These are phyloP conservation scores for Meta bourneti DNA, from an alignment of 2,888 invertebrate species.

Conservation along the genomic window DNA sequence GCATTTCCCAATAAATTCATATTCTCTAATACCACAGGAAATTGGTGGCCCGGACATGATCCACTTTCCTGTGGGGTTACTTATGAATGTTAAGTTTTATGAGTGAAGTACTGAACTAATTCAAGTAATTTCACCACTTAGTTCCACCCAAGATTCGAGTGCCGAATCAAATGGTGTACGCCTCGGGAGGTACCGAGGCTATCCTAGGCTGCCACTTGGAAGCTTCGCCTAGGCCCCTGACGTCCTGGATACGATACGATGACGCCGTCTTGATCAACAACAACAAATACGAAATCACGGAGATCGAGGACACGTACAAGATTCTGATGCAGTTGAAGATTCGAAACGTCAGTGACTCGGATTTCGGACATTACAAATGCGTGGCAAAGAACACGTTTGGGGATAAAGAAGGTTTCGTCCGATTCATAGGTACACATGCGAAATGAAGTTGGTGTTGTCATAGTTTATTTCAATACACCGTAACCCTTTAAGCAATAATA, in stretches of 20 bases:
- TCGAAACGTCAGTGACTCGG: conserved; percentile 55
- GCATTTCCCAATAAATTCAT: too few species aligned
- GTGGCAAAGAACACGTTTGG: conserved; percentile 75
- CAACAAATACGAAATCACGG: conserved; percentile 64
- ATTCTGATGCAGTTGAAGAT: conserved; percentile 69
- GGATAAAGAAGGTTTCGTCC: conserved; percentile 76
- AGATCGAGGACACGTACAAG: conserved; percentile 70
- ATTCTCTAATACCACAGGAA: too few species aligned
- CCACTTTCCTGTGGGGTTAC: too few species aligned
- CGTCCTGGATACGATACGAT: conserved; percentile 77
- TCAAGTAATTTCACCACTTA: not conserved
- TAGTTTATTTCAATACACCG: not conserved
- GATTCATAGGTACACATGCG: conserved; percentile 66
- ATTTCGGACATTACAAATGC: conserved; percentile 76
- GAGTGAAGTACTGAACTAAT: too few species aligned
- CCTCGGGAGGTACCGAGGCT: conserved; percentile 75
- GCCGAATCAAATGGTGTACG: conserved; percentile 77
- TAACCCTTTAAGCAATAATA: too few species aligned
- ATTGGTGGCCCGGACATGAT: too few species aligned
- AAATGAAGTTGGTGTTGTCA: too few species aligned
- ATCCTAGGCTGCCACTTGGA: conserved; percentile 77
- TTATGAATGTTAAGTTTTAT: too few species aligned
- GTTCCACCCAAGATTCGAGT: conserved; percentile 78
- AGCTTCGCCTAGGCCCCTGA: conserved; percentile 77
- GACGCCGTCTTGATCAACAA: conserved; percentile 71